A percentile compares a stretch with the other conserved stretches of the same genome.
phyloP scores from a whole-genome alignment of 2,113 vertebrate species.

The Myiozetetes cayanensis region DNA sequence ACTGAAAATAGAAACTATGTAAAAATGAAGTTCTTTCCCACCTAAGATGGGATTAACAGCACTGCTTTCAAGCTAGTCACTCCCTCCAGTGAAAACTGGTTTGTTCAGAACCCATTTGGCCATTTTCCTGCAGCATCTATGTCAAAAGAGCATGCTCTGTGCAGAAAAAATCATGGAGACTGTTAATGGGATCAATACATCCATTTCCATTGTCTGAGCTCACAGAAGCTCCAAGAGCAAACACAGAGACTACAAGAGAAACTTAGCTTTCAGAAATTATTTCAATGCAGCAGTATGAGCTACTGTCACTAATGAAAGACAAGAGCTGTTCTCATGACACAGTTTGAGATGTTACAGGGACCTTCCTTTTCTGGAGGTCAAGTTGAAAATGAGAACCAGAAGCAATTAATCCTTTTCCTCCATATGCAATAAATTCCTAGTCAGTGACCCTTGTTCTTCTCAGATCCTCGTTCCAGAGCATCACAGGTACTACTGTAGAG shows the following conservation, averaged over 20 bases:
- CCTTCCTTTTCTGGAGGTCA: background rate
- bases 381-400: background rate
- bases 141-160: background rate
- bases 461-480: background rate
- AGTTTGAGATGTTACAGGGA: background rate
- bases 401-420: background rate
- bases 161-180: background rate
- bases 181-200: background rate
- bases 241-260: background rate
- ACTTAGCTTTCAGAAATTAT: background rate
- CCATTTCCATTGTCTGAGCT: background rate
- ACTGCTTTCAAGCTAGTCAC: background rate
- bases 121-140: background rate
- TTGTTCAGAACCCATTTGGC: background rate
- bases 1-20: background rate
- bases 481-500: background rate
- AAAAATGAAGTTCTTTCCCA: background rate
- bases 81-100: background rate
- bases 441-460: background rate
- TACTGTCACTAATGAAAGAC: background rate
- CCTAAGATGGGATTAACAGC: background rate
- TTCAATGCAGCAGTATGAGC: background rate
- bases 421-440: background rate
- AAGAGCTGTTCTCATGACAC: background rate
- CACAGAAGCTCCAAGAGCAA: background rate